Conservation (phyloP, 2,113 vertebrate species). For the Saccopteryx leptura region DNA sequence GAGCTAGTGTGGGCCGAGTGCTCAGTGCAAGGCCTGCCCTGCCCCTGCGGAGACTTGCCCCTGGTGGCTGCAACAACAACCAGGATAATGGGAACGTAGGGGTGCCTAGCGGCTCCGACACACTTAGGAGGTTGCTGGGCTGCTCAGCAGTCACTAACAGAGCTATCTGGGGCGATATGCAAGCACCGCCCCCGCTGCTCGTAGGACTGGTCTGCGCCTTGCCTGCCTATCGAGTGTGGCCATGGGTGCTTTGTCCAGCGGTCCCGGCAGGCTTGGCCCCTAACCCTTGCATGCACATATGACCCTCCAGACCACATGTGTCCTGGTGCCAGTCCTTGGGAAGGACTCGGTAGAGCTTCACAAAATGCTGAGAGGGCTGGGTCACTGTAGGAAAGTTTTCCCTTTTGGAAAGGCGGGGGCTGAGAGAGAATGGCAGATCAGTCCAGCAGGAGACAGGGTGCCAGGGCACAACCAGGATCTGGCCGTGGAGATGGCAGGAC, state of each 20-base stretch:
- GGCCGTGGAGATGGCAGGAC: rapidly evolving
- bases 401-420: not conserved
- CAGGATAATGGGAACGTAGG: not conserved
- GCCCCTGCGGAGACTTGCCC: not conserved
- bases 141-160: not conserved
- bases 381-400: not conserved
- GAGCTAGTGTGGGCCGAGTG: not conserved
- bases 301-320: rapidly evolving
- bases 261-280: not conserved
- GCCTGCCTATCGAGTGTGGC: too few species aligned
- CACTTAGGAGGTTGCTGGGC: not conserved
- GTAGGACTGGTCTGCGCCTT: rapidly evolving
- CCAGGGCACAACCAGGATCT: not conserved
- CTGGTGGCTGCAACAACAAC: too few species aligned
- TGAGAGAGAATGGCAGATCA: not conserved
- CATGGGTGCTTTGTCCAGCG: not conserved
- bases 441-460: not conserved
- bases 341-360: not conserved
- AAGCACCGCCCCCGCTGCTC: not conserved
- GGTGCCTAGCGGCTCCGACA: rapidly evolving
- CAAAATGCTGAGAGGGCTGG: not conserved
- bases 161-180: not conserved
- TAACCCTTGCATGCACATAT: not conserved
- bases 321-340: not conserved
- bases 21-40: too few species aligned